Conservation (phyloP, 2,888 invertebrate species). For the Andrena fulva region DNA sequence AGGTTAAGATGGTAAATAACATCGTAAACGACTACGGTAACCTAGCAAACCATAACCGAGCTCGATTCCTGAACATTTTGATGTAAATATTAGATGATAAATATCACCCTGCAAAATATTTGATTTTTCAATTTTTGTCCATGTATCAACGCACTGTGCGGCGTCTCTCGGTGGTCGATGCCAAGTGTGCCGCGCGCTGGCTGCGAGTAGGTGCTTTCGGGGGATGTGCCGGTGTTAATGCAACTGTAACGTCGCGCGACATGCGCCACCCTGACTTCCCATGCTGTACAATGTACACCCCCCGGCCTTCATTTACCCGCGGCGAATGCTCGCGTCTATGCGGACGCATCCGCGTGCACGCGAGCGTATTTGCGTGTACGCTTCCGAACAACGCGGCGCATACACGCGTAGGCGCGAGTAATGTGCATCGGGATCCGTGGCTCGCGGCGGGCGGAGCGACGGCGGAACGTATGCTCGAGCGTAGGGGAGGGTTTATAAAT, state of each 20-base stretch:
- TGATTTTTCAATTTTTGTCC: no score
- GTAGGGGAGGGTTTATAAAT: background rate
- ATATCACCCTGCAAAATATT: no score
- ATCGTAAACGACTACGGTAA: no score
- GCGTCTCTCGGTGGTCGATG: background rate
- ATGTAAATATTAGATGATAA: no score
- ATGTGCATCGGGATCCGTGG: background rate
- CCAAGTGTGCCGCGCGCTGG: background rate
- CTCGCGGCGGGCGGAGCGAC: background rate
- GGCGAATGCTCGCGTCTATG: background rate
- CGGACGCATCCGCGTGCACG: background rate
- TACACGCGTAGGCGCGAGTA: conserved; percentile 1
- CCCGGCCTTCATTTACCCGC: conserved; percentile 32
- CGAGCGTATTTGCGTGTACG: background rate
- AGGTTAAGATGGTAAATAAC: no score
- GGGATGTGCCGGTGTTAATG: background rate
- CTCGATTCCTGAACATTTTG: no score
- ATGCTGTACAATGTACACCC: background rate
- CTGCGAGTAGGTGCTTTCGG: background rate
- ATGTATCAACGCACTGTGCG: no score
- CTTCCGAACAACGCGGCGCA: background rate
- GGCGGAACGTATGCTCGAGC: background rate
- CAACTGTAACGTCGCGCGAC: conserved; percentile 8
- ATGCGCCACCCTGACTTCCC: background rate
- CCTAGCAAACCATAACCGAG: no score